Conservation (phyloP, 2,888 invertebrate species). For the Spialia ferax region DNA sequence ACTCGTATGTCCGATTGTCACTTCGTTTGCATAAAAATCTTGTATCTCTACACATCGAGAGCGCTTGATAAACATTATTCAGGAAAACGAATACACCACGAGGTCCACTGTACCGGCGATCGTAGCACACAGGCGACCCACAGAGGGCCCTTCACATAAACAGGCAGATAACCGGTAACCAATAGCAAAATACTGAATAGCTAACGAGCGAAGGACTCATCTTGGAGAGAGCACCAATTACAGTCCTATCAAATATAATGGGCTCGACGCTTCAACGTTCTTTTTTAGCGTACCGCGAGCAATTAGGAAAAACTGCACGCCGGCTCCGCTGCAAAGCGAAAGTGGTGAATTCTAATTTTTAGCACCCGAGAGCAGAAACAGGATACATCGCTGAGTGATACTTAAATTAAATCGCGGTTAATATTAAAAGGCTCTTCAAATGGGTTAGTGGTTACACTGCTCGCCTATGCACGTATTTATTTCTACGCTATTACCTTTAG, state of each 20-base stretch:
- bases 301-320: conserved; percentile 41
- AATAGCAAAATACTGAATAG: conserved; percentile 41
- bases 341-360: conserved; percentile 41
- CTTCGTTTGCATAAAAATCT: conserved; percentile 13
- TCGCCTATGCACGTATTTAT: conserved; percentile 32
- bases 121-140: conserved; percentile 1
- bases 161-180: conserved; percentile 40
- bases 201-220: conserved; percentile 49
- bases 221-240: conserved; percentile 62
- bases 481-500: conserved; percentile 28
- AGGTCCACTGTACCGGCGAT: neutral
- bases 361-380: conserved; percentile 26
- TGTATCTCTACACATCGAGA: conserved; percentile 12
- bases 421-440: conserved; percentile 35
- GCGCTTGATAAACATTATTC: conserved; percentile 10
- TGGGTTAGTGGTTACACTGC: conserved; percentile 33
- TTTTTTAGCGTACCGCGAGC: conserved; percentile 38
- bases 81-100: conserved; percentile 9
- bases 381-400: conserved; percentile 36
- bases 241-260: conserved; percentile 59
- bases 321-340: conserved; percentile 35
- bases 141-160: conserved; percentile 39
- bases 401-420: conserved; percentile 39
- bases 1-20: conserved; percentile 4
- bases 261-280: conserved; percentile 39